phyloP scores from a whole-genome alignment of 1,140 invertebrate genomes.

The Drosophila murphyi region DNA sequence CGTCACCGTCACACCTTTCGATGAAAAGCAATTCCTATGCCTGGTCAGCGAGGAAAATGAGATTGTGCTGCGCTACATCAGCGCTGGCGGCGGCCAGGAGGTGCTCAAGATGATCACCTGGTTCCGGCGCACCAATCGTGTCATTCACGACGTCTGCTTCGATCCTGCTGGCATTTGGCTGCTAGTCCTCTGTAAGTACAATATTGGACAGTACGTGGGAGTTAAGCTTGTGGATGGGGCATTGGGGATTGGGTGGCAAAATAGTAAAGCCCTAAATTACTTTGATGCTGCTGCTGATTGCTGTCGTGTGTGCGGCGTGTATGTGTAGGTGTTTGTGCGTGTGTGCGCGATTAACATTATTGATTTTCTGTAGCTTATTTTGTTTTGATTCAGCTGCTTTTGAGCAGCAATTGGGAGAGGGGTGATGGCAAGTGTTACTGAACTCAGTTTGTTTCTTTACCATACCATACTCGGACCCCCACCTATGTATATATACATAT shows the following conservation, averaged over 20 bases:
- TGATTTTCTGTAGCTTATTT: conserved; percentile 73
- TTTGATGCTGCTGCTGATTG: conserved; percentile 35
- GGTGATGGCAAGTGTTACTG: conserved; percentile 23
- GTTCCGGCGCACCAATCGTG: conserved; percentile 87
- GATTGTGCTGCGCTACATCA: conserved; percentile 78
- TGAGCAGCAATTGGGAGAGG: neutral
- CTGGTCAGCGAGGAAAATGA: conserved; percentile 83
- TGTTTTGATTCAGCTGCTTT: conserved; percentile 62
- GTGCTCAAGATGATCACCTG: conserved; percentile 89
- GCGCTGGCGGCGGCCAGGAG: conserved; percentile 75
- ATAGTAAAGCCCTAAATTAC: conserved; percentile 65
- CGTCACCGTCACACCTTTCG: conserved; percentile 65
- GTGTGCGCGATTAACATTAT: conserved; percentile 52
- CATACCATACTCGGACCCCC: neutral
- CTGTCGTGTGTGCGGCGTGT: neutral
- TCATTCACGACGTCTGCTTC: conserved; percentile 88
- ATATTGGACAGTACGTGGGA: conserved; percentile 5
- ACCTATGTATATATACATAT: neutral
- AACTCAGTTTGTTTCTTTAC: conserved; percentile 7
- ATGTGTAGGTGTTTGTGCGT: conserved; percentile 21
- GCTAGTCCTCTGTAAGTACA: conserved; percentile 86
- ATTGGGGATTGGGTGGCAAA: conserved; percentile 18
- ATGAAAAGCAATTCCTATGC: conserved; percentile 78
- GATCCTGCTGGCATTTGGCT: conserved; percentile 89
- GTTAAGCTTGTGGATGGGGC: neutral